Evolutionary conservation across 2,888 invertebrate species (phyloP).

Genomic region (Hyposoter didymator): DNA sequence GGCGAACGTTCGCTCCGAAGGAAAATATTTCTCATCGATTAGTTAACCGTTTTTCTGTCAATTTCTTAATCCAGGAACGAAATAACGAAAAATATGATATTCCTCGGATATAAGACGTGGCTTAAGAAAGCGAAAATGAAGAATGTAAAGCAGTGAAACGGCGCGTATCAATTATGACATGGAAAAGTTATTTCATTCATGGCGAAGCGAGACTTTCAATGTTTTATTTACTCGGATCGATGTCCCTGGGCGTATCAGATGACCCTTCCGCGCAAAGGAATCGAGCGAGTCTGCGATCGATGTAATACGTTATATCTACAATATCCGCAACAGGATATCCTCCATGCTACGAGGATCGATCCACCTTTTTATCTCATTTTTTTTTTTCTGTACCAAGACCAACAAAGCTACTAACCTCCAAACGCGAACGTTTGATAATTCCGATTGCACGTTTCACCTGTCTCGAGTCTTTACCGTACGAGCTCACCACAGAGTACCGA

Average conservation of each 20-base stretch:
- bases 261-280: conserved; percentile 40
- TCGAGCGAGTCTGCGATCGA: conserved; percentile 44
- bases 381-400: conserved; percentile 51
- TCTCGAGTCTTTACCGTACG: background rate
- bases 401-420: conserved; percentile 59
- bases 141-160: background rate
- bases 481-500: background rate
- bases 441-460: conserved; percentile 47
- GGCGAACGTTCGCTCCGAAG: background rate
- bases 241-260: conserved; percentile 49
- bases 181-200: conserved; percentile 45
- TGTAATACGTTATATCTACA: conserved; percentile 8
- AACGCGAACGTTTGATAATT: conserved; percentile 69
- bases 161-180: background rate
- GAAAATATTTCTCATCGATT: background rate
- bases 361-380: conserved; percentile 50
- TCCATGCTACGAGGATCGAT: conserved; percentile 64
- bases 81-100: background rate
- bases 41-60: background rate
- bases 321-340: conserved; percentile 71
- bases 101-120: background rate
- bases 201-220: conserved; percentile 24
- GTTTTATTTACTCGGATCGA: conserved; percentile 45
- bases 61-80: background rate
- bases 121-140: background rate